These are phyloP conservation scores for Eutolmus rufibarbis DNA, from an alignment of 2,888 invertebrate species.

Conservation along the genomic window DNA sequence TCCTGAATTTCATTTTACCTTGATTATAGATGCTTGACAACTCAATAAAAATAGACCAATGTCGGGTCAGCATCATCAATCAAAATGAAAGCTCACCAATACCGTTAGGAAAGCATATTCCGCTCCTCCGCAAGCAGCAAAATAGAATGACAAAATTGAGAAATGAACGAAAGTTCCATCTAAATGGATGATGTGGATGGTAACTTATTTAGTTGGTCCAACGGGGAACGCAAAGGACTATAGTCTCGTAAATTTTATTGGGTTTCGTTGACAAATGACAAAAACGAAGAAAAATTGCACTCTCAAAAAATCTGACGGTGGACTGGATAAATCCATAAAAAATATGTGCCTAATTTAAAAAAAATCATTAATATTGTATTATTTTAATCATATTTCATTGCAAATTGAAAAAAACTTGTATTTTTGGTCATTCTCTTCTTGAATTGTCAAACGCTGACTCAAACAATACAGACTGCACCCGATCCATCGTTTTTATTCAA, in stretches of 20 bases:
- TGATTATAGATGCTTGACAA: constrained; percentile 42
- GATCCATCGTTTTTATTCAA: too few species aligned
- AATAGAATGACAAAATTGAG: constrained; percentile 38
- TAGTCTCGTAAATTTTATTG: constrained; percentile 34
- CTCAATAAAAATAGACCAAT: constrained; percentile 46
- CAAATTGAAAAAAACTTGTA: background rate
- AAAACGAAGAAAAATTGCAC: constrained; percentile 14
- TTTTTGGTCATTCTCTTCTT: too few species aligned
- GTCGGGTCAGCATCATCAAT: constrained; percentile 42
- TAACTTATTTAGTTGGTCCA: constrained; percentile 29
- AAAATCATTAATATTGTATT: background rate
- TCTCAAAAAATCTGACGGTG: constrained; percentile 16
- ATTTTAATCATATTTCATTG: background rate
- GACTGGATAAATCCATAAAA: background rate
- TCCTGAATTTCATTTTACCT: constrained; percentile 45
- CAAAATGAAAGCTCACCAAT: constrained; percentile 39
- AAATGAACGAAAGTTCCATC: constrained; percentile 32
- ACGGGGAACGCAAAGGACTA: background rate
- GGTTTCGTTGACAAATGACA: constrained; percentile 27
- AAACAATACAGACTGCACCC: too few species aligned
- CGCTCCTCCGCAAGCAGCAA: background rate
- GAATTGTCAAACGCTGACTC: too few species aligned
- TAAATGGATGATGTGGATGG: constrained; percentile 31
- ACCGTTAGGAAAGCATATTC: constrained; percentile 41
- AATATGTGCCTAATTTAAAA: background rate